Base-by-base conservation (phyloP, 1,140 invertebrate species). In the Anoplophora glabripennis region DNA sequence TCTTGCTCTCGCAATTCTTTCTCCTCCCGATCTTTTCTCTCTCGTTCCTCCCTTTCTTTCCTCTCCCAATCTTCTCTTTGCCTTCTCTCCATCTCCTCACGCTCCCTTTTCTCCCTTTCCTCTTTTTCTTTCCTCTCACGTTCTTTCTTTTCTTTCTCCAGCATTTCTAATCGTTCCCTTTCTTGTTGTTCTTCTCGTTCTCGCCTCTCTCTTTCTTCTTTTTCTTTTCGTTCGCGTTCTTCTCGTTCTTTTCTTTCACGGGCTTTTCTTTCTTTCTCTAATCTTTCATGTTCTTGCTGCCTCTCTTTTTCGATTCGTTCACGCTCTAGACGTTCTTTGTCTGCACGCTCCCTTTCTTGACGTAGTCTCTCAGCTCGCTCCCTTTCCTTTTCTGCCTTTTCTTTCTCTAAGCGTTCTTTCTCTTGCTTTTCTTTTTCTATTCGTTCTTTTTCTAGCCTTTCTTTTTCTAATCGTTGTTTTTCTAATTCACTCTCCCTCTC, bases 1-100 rank as follows among this genome's bases (percentile, higher is more conserved):
- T 59, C 60, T 59, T 69, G 61, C 48, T 60, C 70, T 73, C 74
- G 45, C 75, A 73, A 59, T 63, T 71, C 67, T 53, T 69, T 72
- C n/a, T 71, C 68, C 12, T 77, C 71, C 2, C 69, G 62, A 64
- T 77, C 68, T 51, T 70, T 38, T 35, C 59, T 55, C 42, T 75
- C 68, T 18, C 65, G 62, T 40, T 77, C 74, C 65, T 63, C 46
- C 42, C 52, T 76, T 52, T 76, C 72, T 54, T 73, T 66, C 61
- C 80, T 75, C 11, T 69, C 52, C 71, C 75, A 76, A 59, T 78
- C 71, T 55, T 61, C 81, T 62, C 80, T 80, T 49, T 78, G 73
- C 10, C 65, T 51, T 1, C 66, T 59, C 54, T 76, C 70, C 53
- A 60, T 75, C 40, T 74, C 75, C 15, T 69, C 52, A 14, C 69